Conservation (phyloP, 2,113 vertebrate genomes). For the Aplodontia rufa region DNA sequence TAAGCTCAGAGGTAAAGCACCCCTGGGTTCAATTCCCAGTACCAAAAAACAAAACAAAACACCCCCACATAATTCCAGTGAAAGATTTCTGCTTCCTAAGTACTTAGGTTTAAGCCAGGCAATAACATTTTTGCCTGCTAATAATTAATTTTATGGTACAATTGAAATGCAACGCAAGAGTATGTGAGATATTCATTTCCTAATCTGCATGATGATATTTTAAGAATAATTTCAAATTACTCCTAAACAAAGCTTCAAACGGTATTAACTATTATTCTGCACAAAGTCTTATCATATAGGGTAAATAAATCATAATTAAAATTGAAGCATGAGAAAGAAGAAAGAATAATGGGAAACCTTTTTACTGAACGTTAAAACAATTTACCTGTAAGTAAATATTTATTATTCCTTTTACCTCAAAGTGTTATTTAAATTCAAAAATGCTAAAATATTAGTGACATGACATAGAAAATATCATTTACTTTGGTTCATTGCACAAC, state of each 20-base stretch:
- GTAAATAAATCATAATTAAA: slow-evolving; percentile 46
- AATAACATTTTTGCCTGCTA: slow-evolving; percentile 24
- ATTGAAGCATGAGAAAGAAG: neutral
- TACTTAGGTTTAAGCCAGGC: slow-evolving; percentile 62
- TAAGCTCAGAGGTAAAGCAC: too few relatives aligned
- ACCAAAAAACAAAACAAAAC: slow-evolving; percentile 54
- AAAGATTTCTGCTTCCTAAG: slow-evolving; percentile 51
- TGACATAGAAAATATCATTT: slow-evolving; percentile 46
- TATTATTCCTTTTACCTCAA: slow-evolving; percentile 48
- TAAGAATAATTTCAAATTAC: slow-evolving; percentile 60
- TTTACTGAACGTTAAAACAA: slow-evolving; percentile 37
- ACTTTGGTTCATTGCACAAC: neutral
- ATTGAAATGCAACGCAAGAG: slow-evolving; percentile 72
- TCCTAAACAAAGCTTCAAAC: neutral
- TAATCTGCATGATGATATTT: slow-evolving; percentile 48
- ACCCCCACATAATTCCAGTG: slow-evolving; percentile 59
- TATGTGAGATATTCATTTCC: slow-evolving; percentile 11
- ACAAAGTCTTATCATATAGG: neutral
- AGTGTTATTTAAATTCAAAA: slow-evolving; percentile 36
- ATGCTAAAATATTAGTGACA: slow-evolving; percentile 45
- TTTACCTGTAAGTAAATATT: slow-evolving; percentile 40
- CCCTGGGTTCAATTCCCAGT: too few relatives aligned
- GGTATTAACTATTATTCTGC: neutral
- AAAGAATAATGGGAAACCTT: neutral
- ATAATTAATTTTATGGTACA: slow-evolving; percentile 72